phyloP scores from a whole-genome alignment of 2,797 vertebrate species.

The Notamacropus eugenii region DNA sequence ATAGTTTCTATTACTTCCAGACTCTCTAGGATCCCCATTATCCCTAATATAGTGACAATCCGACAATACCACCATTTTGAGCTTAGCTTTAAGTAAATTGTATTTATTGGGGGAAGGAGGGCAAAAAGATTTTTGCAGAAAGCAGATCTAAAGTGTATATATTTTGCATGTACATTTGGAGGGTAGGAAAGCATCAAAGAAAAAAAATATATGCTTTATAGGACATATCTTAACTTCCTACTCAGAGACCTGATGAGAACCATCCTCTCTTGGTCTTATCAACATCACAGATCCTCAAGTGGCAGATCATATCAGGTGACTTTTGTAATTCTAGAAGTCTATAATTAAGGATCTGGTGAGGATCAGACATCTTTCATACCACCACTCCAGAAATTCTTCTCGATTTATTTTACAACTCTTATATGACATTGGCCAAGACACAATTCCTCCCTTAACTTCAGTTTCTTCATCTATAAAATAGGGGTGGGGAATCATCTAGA shows the following conservation, averaged over 20 bases:
- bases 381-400: not conserved
- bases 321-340: not conserved
- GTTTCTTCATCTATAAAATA: not conserved
- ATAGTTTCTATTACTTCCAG: not conserved
- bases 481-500: not conserved
- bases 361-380: not conserved
- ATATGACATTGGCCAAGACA: not conserved
- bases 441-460: not conserved
- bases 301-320: not conserved
- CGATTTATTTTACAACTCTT: not conserved
- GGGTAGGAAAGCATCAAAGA: not conserved
- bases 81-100: too few relatives aligned
- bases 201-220: not conserved
- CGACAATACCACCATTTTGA: too few relatives aligned
- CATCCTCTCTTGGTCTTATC: not conserved
- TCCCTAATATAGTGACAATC: too few relatives aligned
- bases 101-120: too few relatives aligned
- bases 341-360: not conserved
- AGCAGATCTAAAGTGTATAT: not conserved
- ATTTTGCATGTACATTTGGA: not conserved
- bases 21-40: not conserved
- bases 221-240: not conserved
- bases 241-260: not conserved
- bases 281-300: not conserved
- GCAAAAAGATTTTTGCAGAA: not conserved